These are phyloP conservation scores for Hyppa rectilinea DNA, from an alignment of 2,888 invertebrate genomes.

Conservation along the genomic window DNA sequence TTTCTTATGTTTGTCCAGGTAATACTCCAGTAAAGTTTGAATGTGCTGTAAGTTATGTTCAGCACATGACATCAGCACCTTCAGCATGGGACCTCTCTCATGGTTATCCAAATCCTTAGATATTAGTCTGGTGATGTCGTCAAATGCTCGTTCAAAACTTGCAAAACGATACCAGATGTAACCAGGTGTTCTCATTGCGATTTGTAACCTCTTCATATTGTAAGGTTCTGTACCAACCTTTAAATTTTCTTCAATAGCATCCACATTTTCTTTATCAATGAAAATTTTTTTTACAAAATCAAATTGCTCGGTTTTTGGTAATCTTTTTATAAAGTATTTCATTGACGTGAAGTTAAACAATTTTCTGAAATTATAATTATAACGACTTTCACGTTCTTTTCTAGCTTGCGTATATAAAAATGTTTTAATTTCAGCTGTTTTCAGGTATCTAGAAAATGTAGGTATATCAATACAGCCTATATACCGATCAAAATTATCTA, in stretches of 20 bases:
- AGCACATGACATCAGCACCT: constrained; percentile 73
- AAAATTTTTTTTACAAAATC: constrained; percentile 77
- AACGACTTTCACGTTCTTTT: constrained; percentile 32
- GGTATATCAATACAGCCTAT: constrained; percentile 69
- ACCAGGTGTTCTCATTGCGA: constrained; percentile 45
- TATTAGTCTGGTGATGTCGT: constrained; percentile 65
- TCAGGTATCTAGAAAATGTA: constrained; percentile 78
- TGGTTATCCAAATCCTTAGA: constrained; percentile 55
- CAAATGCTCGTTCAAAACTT: constrained; percentile 77
- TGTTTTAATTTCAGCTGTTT: constrained; percentile 73
- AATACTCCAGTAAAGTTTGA: constrained; percentile 73
- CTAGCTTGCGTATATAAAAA: constrained; percentile 72
- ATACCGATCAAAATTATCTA: constrained; percentile 75
- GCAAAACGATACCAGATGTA: constrained; percentile 80
- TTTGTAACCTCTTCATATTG: constrained; percentile 64
- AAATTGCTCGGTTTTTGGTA: constrained; percentile 76
- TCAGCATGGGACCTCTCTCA: constrained; percentile 70
- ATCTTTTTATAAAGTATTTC: constrained; percentile 71
- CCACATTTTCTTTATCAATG: constrained; percentile 70
- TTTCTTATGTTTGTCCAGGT: constrained; percentile 73
- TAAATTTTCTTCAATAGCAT: constrained; percentile 56
- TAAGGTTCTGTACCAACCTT: constrained; percentile 59
- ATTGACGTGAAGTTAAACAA: constrained; percentile 69
- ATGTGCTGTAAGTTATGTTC: constrained; percentile 69
- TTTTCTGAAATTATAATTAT: constrained; percentile 38